Percentiles rank a stretch among this genome's conserved stretches.
These are phyloP conservation scores for Maniola hyperantus DNA, from an alignment of 2,888 invertebrate genomes.

Conservation along the genomic window DNA sequence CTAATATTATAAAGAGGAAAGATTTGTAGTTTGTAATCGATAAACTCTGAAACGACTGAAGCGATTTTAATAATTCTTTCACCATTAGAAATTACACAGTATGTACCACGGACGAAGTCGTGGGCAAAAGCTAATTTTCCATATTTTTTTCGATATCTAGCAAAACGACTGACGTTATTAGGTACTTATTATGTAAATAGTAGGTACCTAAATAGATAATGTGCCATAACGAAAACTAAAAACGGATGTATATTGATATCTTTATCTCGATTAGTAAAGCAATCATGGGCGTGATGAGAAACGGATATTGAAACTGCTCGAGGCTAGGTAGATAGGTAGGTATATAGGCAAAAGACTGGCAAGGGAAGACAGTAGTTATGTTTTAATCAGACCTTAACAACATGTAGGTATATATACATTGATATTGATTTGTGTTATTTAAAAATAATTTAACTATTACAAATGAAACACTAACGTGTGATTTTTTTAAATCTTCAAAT, in stretches of 20 bases:
- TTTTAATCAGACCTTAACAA: neutral
- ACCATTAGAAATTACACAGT: too few species aligned
- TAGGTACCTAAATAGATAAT: neutral
- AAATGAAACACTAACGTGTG: too few species aligned
- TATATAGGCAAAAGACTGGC: conserved; percentile 45
- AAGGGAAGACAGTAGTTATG: conserved; percentile 37
- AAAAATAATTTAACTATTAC: neutral
- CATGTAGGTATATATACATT: too few species aligned
- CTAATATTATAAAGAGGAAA: too few species aligned
- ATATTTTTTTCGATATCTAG: neutral
- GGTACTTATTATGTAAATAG: too few species aligned
- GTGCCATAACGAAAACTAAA: neutral
- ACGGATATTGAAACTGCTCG: conserved; percentile 47
- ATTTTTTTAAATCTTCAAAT: too few species aligned
- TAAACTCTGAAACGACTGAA: too few species aligned
- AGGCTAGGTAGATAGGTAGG: conserved; percentile 33
- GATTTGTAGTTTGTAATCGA: too few species aligned
- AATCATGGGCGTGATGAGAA: conserved; percentile 65
- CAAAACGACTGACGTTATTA: neutral
- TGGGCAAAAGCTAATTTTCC: too few species aligned
- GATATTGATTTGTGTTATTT: neutral
- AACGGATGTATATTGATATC: conserved; percentile 63
- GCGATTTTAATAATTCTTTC: too few species aligned
- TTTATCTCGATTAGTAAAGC: conserved; percentile 69
- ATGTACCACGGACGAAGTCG: too few species aligned